Percentiles rank a stretch among this genome's conserved stretches.
phyloP scores from a whole-genome alignment of 2,113 vertebrate genomes.

The Oostethus manadensis region DNA sequence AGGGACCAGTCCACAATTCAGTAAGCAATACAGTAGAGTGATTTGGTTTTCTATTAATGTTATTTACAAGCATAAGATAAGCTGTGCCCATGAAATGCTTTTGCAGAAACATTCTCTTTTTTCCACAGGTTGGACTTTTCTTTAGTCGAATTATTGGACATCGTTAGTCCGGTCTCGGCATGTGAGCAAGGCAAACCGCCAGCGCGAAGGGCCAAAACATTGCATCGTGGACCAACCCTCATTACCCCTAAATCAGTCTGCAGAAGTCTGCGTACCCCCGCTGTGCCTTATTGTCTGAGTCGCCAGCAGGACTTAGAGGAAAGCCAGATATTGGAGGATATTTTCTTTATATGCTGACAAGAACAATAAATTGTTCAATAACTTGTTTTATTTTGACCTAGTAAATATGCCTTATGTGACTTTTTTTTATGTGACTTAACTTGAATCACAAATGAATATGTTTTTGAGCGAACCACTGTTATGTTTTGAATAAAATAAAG shows the following conservation, averaged over 20 bases:
- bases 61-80: conserved; percentile 45
- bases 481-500: conserved; percentile 55
- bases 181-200: conserved; percentile 25
- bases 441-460: conserved; percentile 22
- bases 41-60: conserved; percentile 45
- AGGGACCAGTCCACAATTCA: conserved; percentile 33
- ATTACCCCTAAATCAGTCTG: conserved; percentile 19
- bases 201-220: conserved; percentile 23
- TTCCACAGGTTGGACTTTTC: conserved; percentile 75
- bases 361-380: conserved; percentile 12
- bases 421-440: conserved; percentile 16
- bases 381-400: conserved; percentile 10
- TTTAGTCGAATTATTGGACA: conserved; percentile 78
- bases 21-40: conserved; percentile 36
- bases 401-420: conserved; percentile 1
- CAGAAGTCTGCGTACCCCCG: conserved; percentile 22
- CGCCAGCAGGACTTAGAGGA: conserved; percentile 75
- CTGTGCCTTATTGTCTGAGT: conserved; percentile 22
- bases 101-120: neutral
- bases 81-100: conserved; percentile 2
- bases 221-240: conserved; percentile 12
- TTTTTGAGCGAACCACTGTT: conserved; percentile 12
- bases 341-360: conserved; percentile 89
- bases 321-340: conserved; percentile 86
- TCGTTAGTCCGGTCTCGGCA: conserved; percentile 70